phyloP scores from a whole-genome alignment of 1,140 invertebrate genomes.

The Papilio aristodemus region DNA sequence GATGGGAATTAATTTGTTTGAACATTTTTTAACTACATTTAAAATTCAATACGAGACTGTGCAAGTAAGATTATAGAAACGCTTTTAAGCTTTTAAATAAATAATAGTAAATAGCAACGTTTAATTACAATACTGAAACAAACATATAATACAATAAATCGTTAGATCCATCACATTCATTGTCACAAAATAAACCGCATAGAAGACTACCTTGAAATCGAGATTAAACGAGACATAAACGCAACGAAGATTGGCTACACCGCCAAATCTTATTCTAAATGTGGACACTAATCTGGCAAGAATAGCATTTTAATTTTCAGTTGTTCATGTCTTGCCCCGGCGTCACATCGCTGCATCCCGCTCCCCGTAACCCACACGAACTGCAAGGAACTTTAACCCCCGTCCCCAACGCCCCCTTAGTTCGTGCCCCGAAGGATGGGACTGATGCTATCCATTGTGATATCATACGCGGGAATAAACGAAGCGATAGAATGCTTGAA shows the following conservation, averaged over 20 bases:
- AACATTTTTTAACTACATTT: too few relatives aligned
- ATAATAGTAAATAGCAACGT: too few relatives aligned
- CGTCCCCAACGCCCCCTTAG: conserved; percentile 48
- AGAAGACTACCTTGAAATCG: conserved; percentile 50
- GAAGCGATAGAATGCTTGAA: conserved; percentile 83
- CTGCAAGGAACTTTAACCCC: conserved; percentile 47
- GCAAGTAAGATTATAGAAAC: too few relatives aligned
- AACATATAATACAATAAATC: not conserved
- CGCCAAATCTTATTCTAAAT: conserved; percentile 73
- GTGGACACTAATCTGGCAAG: conserved; percentile 78
- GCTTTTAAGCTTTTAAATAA: too few relatives aligned
- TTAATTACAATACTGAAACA: not conserved
- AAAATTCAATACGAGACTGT: too few relatives aligned
- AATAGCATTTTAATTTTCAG: conserved; percentile 79
- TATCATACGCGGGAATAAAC: conserved; percentile 86
- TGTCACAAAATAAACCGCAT: conserved; percentile 45
- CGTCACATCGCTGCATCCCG: conserved; percentile 73
- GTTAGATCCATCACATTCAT: conserved; percentile 42
- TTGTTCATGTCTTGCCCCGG: conserved; percentile 78
- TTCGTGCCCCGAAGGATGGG: conserved; percentile 81
- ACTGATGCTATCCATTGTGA: conserved; percentile 84
- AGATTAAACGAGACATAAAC: conserved; percentile 54
- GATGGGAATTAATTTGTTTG: not conserved
- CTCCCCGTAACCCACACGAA: conserved; percentile 48
- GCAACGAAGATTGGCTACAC: conserved; percentile 55